phyloP scores from a whole-genome alignment of 1,140 invertebrate species.

The Cephus cinctus region DNA sequence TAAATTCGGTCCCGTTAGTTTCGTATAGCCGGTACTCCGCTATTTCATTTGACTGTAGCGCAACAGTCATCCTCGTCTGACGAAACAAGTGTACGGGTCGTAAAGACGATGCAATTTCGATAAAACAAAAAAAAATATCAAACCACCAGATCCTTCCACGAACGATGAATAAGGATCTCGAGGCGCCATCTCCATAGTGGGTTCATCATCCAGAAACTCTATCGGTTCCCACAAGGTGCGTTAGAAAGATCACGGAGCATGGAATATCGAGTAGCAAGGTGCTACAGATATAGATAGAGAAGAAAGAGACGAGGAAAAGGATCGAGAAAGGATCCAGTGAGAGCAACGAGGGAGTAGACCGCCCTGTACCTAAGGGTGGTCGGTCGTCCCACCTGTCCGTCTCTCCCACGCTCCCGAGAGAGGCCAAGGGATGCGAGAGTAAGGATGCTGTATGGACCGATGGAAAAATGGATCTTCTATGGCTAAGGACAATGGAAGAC shows the following conservation, averaged over 20 bases:
- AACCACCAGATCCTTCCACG: conserved; percentile 16
- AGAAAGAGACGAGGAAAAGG: conserved; percentile 10
- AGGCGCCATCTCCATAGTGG: conserved; percentile 2
- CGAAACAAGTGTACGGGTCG: too few species aligned
- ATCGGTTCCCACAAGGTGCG: conserved; percentile 47
- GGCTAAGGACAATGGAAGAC: conserved; percentile 28
- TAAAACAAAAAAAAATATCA: too few species aligned
- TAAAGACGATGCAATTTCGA: too few species aligned
- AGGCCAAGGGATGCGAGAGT: neutral
- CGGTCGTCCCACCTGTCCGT: conserved; percentile 41
- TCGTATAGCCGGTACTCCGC: neutral
- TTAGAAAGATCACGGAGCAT: conserved; percentile 26
- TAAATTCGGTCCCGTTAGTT: conserved; percentile 4
- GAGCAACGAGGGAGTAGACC: conserved; percentile 12
- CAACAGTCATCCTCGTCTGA: neutral
- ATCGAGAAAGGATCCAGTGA: conserved; percentile 12
- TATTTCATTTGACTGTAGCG: neutral
- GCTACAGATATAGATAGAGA: conserved; percentile 26
- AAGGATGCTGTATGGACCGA: conserved; percentile 21
- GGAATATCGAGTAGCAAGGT: conserved; percentile 36
- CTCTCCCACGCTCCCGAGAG: conserved; percentile 43
- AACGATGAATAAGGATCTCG: conserved; percentile 15
- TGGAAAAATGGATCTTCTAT: conserved; percentile 32
- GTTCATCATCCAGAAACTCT: conserved; percentile 8
- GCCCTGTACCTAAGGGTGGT: neutral